Percentiles rank a stretch among this genome's conserved stretches.
These are phyloP conservation scores for Epizoanthus illoricatus DNA, from an alignment of 92 coral and sea anemone species.

Conservation along the genomic window DNA sequence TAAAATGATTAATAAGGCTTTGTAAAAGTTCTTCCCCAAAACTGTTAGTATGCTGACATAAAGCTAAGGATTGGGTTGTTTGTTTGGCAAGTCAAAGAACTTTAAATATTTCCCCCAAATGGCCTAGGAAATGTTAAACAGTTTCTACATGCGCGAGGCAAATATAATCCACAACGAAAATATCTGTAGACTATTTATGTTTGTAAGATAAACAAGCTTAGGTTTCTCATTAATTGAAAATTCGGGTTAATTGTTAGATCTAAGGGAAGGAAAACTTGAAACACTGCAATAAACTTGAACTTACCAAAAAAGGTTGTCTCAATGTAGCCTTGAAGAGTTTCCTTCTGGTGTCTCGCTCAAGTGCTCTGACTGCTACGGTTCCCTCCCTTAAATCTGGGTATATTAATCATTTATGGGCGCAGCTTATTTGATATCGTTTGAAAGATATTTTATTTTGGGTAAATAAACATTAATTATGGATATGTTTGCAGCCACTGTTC, in stretches of 20 bases:
- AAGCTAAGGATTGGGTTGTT: slow-evolving; percentile 35
- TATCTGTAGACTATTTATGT: slow-evolving; percentile 39
- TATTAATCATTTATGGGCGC: slow-evolving; percentile 40
- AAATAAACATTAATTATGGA: slow-evolving; percentile 41
- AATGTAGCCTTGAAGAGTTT: slow-evolving; percentile 17
- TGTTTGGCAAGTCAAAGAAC: slow-evolving; percentile 21
- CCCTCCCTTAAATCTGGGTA: slow-evolving; percentile 42
- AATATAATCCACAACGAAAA: slow-evolving; percentile 41
- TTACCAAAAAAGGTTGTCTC: slow-evolving; percentile 11
- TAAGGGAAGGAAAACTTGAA: not conserved
- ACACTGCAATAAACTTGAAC: not conserved
- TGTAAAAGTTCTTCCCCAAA: not conserved
- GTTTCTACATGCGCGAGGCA: slow-evolving; percentile 34
- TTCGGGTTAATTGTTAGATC: not conserved
- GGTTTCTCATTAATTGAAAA: slow-evolving; percentile 23
- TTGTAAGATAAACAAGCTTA: slow-evolving; percentile 42
- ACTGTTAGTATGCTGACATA: slow-evolving; percentile 23
- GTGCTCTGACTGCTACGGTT: slow-evolving; percentile 7
- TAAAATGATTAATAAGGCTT: slow-evolving; percentile 1
- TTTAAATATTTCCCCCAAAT: slow-evolving; percentile 34
- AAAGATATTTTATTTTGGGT: slow-evolving; percentile 43
- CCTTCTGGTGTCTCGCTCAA: slow-evolving; percentile 32
- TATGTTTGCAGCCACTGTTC: slow-evolving; percentile 44
- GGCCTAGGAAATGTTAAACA: slow-evolving; percentile 32
- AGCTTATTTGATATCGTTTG: slow-evolving; percentile 48